A percentile compares a stretch with the other conserved stretches of the same genome.
Conservation (phyloP, 1,140 invertebrate species). For the Charaxes varanes region DNA sequence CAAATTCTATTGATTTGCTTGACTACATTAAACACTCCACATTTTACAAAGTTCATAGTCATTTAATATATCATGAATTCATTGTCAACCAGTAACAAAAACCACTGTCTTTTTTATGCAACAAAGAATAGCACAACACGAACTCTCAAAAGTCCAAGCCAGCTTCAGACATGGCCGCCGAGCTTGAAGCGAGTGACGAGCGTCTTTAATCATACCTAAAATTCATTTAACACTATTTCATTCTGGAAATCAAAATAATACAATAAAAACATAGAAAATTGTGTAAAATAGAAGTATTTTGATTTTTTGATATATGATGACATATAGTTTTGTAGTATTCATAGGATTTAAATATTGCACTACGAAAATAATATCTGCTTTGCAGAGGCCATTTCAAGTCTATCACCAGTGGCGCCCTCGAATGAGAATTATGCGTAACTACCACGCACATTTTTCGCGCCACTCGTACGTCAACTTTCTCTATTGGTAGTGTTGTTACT, state of each 20-base stretch:
- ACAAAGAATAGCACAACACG: conserved; percentile 66
- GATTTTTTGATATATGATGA: conserved; percentile 48
- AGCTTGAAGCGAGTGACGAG: conserved; percentile 57
- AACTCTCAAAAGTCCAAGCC: conserved; percentile 59
- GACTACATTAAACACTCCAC: conserved; percentile 58
- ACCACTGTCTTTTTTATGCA: conserved; percentile 65
- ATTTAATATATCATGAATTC: conserved; percentile 48
- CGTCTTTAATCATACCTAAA: conserved; percentile 56
- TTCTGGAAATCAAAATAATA: conserved; percentile 61
- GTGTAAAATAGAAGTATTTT: conserved; percentile 47
- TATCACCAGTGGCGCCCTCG: conserved; percentile 14
- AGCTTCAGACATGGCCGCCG: conserved; percentile 71
- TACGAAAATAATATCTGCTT: conserved; percentile 29
- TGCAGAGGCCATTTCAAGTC: conserved; percentile 23
- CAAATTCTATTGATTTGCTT: conserved; percentile 62
- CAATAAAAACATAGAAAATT: conserved; percentile 50
- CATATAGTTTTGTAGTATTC: conserved; percentile 48
- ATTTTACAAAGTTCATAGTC: conserved; percentile 54
- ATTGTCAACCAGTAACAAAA: conserved; percentile 54
- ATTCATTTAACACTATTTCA: conserved; percentile 49
- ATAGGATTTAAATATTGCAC: conserved; percentile 46
- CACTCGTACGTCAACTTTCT: too few relatives aligned
- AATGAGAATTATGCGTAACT: too few relatives aligned
- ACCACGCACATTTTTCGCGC: too few relatives aligned
- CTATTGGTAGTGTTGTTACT: too few relatives aligned